Conservation (phyloP, 2,888 invertebrate species). For the Abrostola tripartita region DNA sequence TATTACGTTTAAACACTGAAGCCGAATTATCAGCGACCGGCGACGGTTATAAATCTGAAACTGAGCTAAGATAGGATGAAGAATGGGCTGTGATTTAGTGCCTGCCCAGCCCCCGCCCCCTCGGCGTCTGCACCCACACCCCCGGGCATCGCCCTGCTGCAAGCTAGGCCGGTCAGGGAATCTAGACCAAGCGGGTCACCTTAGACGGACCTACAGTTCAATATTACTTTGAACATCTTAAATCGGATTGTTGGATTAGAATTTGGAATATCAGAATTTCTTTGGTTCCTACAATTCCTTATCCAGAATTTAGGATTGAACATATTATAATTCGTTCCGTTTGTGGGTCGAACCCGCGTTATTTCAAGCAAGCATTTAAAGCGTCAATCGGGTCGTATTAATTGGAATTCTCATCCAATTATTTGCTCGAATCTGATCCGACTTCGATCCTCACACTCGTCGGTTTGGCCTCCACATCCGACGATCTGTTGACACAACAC, state of each 20-base stretch:
- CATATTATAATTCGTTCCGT: no score
- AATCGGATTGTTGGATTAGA: no score
- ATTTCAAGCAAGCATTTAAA: background rate
- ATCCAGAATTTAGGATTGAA: no score
- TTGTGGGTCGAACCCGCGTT: background rate
- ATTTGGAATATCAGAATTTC: no score
- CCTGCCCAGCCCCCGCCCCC: conserved; percentile 11
- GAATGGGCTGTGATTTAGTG: conserved; percentile 55
- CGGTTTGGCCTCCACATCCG: background rate
- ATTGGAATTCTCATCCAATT: conserved; percentile 1
- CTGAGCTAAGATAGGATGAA: conserved; percentile 56
- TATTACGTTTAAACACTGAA: conserved; percentile 27
- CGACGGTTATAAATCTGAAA: conserved; percentile 53
- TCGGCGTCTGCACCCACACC: conserved; percentile 19
- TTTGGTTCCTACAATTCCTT: no score
- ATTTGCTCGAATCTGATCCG: background rate
- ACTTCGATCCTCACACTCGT: background rate
- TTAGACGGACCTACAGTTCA: conserved; percentile 16
- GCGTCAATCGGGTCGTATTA: conserved; percentile 1
- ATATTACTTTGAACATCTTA: conserved; percentile 11
- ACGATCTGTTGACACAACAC: background rate
- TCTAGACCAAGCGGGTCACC: conserved; percentile 50
- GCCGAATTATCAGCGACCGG: conserved; percentile 37
- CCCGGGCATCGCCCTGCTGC: conserved; percentile 23
- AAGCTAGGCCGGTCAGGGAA: conserved; percentile 42